phyloP scores from a whole-genome alignment of 2,113 vertebrate species.

The Salvelinus sp. region DNA sequence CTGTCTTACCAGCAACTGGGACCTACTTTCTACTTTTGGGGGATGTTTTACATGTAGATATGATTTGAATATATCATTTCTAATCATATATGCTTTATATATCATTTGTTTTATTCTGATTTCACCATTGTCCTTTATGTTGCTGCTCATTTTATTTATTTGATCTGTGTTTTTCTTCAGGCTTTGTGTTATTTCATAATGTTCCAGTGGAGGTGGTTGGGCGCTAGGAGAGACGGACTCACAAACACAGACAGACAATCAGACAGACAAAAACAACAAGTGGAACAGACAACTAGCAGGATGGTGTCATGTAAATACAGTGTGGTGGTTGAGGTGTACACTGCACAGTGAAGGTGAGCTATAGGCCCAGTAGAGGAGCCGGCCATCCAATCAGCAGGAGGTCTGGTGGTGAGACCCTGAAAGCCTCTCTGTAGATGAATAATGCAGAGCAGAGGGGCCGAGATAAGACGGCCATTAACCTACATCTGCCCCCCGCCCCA shows the following conservation, averaged over 20 bases:
- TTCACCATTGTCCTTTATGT: constrained; percentile 13
- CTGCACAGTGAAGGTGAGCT: neutral
- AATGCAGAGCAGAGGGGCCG: constrained; percentile 58
- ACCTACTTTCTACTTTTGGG: no score
- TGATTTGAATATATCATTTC: neutral
- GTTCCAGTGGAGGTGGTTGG: constrained; percentile 86
- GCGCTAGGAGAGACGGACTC: constrained; percentile 60
- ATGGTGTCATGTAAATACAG: neutral
- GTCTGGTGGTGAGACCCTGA: constrained; percentile 49
- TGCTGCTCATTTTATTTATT: constrained; percentile 51
- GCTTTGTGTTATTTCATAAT: constrained; percentile 98
- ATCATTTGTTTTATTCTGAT: neutral
- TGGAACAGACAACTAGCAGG: neutral
- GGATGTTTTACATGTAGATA: neutral
- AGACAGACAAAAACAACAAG: neutral
- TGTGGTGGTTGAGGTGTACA: neutral
- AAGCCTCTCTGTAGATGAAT: constrained; percentile 68
- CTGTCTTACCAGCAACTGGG: no score
- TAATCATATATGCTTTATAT: neutral
- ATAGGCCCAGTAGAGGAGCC: constrained; percentile 16
- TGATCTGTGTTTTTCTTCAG: constrained; percentile 84
- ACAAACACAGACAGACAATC: constrained; percentile 19
- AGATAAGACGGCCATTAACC: constrained; percentile 62
- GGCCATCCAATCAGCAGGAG: constrained; percentile 55
- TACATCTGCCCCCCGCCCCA: constrained; percentile 42